These are phyloP conservation scores for Buphagus erythrorhynchus DNA, from an alignment of 2,797 vertebrate genomes.

Conservation along the genomic window DNA sequence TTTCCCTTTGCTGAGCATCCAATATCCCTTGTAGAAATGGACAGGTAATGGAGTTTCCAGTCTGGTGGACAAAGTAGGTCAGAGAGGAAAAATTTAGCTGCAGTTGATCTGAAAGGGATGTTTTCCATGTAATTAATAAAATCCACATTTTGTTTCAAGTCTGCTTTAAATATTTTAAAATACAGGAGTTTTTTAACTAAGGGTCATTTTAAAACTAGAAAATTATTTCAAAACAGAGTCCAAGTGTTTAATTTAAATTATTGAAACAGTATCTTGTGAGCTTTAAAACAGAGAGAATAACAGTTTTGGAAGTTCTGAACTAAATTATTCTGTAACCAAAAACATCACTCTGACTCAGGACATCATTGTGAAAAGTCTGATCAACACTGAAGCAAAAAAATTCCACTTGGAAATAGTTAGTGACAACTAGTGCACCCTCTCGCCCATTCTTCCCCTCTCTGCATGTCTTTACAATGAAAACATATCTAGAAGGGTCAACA, in stretches of 20 bases:
- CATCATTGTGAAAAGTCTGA: neutral
- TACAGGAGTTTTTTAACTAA: neutral
- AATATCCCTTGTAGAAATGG: neutral
- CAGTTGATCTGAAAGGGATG: neutral
- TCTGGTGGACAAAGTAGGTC: neutral
- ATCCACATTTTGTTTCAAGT: neutral
- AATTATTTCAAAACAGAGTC: neutral
- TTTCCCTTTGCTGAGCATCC: neutral
- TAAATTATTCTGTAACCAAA: neutral
- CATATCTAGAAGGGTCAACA: neutral
- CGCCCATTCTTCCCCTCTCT: neutral
- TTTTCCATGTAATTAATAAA: neutral
- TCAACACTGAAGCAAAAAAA: neutral
- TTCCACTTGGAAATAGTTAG: fast-evolving
- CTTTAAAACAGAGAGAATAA: neutral
- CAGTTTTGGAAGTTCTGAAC: neutral
- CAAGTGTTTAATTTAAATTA: neutral
- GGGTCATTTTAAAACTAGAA: neutral
- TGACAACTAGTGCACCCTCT: neutral
- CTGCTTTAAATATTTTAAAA: neutral
- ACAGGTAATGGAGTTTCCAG: neutral
- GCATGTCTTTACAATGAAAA: neutral
- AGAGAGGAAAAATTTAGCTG: neutral
- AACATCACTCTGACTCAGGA: neutral
- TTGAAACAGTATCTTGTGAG: neutral